A percentile compares a stretch with the other conserved stretches of the same genome.
Evolutionary conservation across 2,888 invertebrate species (phyloP).

Genomic region (Sceliomorpha sp.): DNA sequence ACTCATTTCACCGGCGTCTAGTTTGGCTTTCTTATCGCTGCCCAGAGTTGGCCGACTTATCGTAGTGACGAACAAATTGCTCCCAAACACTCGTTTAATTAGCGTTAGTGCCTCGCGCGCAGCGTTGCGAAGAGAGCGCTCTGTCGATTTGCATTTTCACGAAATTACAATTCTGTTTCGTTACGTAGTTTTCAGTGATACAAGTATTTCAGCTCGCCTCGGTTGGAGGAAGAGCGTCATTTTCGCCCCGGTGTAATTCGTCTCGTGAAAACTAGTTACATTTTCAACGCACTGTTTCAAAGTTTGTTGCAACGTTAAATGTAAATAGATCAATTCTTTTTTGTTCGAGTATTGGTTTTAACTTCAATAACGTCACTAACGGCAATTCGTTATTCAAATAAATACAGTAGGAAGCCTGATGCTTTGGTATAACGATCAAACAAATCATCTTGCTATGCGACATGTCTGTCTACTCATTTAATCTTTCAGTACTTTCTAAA

Average conservation of each 20-base stretch:
- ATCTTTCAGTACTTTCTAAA: no score
- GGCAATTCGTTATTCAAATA: no score
- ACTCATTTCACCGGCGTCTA: no score
- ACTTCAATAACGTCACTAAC: no score
- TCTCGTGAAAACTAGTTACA: constrained; percentile 49
- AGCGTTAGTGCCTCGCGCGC: constrained; percentile 42
- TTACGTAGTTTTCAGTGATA: constrained; percentile 59
- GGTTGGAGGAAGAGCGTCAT: constrained; percentile 53
- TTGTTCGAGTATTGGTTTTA: neutral
- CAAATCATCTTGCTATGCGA: no score
- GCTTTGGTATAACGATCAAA: no score
- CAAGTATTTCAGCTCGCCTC: constrained; percentile 44
- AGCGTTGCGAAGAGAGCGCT: constrained; percentile 44
- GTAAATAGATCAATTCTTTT: constrained; percentile 24
- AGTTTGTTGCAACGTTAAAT: constrained; percentile 24
- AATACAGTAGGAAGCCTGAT: no score
- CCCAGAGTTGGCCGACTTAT: constrained; percentile 43
- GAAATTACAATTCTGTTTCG: constrained; percentile 64
- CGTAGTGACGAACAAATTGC: constrained; percentile 57
- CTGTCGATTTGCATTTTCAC: constrained; percentile 62
- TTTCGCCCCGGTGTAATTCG: constrained; percentile 58
- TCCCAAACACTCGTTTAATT: constrained; percentile 62
- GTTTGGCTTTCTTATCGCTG: constrained; percentile 38
- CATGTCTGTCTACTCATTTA: no score
- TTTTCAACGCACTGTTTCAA: constrained; percentile 36